Evolutionary conservation across 92 coral and sea anemone genomes (phyloP).

Genomic region (Siderastrea radians): DNA sequence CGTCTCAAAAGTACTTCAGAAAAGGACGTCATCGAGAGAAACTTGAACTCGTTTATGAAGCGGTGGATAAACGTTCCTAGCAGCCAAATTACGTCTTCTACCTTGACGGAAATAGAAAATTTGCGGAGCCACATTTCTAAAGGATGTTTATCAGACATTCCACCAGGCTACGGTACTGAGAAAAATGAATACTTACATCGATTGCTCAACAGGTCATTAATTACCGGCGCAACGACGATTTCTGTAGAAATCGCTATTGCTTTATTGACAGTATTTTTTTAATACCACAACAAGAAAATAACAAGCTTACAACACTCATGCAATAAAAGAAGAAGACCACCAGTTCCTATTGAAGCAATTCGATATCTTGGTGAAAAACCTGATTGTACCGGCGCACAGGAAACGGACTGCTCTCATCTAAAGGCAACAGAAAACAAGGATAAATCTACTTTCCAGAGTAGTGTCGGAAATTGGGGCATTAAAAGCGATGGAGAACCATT

Average conservation of each 20-base stretch:
- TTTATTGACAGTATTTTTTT: slow-evolving; percentile 27
- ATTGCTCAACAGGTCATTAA: slow-evolving; percentile 21
- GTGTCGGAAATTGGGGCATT: background rate
- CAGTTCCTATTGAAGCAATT: slow-evolving; percentile 17
- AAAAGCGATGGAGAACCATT: background rate
- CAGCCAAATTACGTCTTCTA: background rate
- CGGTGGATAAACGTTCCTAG: background rate
- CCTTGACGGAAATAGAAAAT: slow-evolving; percentile 3
- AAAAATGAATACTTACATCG: slow-evolving; percentile 34
- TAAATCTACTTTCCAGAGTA: background rate
- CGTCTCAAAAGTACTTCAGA: background rate
- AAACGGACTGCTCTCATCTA: background rate
- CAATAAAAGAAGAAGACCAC: slow-evolving; percentile 47
- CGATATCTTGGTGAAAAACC: background rate
- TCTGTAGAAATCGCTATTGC: slow-evolving; percentile 35
- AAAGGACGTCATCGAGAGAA: too few species aligned
- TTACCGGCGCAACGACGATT: slow-evolving; percentile 35
- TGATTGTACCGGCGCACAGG: background rate
- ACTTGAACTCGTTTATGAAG: background rate
- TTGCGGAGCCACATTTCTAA: slow-evolving; percentile 23
- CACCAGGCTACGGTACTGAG: slow-evolving; percentile 40
- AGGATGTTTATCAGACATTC: slow-evolving; percentile 38
- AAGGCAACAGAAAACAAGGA: background rate
- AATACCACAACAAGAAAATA: background rate
- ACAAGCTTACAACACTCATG: slow-evolving; percentile 36